Conservation (phyloP, 2,888 invertebrate genomes). For the Spicauda simplicius region DNA sequence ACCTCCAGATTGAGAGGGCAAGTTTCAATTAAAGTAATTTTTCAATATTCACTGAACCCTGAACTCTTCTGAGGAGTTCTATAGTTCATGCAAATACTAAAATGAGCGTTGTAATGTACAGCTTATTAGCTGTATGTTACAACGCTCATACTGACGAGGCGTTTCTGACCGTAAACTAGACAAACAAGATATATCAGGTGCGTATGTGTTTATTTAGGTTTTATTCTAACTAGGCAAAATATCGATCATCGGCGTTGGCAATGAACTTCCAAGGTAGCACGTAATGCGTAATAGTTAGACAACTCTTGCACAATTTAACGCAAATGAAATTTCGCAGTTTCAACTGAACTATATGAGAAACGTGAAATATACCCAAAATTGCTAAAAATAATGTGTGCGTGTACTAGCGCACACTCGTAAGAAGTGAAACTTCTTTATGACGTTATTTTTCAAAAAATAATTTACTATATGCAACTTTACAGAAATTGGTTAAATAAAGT, state of each 20-base stretch:
- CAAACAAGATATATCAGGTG: conserved; percentile 6
- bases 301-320: conserved; percentile 32
- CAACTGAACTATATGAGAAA: not conserved
- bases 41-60: too few species aligned
- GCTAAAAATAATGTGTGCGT: too few species aligned
- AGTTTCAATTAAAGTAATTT: too few species aligned
- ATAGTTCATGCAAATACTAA: not conserved
- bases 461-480: too few species aligned
- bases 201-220: conserved; percentile 7
- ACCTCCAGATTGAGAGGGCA: too few species aligned
- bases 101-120: not conserved
- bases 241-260: conserved; percentile 67
- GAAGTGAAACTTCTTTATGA: too few species aligned
- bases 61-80: too few species aligned
- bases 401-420: too few species aligned
- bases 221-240: conserved; percentile 50
- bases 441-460: too few species aligned
- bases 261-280: conserved; percentile 67
- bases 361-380: not conserved
- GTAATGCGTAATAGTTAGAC: conserved; percentile 28
- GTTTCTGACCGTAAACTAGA: conserved; percentile 5
- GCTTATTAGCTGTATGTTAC: too few species aligned
- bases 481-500: too few species aligned
- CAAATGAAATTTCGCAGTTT: conserved; percentile 21
- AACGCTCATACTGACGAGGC: not conserved